These are phyloP conservation scores for Chrysogorgia sp. DNA, from an alignment of 92 coral and sea anemone species.

Conservation along the genomic window DNA sequence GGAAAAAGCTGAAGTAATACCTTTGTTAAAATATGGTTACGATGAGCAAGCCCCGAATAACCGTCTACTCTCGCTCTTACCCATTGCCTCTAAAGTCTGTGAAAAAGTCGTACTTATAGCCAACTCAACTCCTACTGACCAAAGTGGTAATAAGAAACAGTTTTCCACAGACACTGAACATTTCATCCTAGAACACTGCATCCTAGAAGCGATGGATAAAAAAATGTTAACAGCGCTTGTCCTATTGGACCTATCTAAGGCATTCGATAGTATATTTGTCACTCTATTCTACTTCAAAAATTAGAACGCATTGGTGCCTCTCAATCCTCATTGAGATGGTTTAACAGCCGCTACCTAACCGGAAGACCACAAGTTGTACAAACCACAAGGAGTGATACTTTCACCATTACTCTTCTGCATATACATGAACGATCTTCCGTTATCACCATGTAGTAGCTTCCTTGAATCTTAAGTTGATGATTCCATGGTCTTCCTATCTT, in stretches of 20 bases:
- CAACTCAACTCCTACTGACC: constrained; percentile 33
- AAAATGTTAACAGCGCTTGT: constrained; percentile 30
- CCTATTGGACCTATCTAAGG: no score
- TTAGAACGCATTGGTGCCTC: not conserved
- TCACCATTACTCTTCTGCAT: constrained; percentile 5
- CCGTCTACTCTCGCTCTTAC: constrained; percentile 50
- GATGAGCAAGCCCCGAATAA: constrained; percentile 49
- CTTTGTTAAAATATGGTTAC: constrained; percentile 52
- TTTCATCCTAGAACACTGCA: no score
- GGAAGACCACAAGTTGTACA: constrained; percentile 14
- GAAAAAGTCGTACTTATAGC: constrained; percentile 51
- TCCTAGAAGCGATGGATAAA: constrained; percentile 32
- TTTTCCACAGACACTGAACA: no score
- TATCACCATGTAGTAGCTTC: not conserved
- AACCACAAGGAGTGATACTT: constrained; percentile 14
- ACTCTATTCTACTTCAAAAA: constrained; percentile 22
- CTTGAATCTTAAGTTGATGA: constrained; percentile 20
- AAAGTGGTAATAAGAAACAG: no score
- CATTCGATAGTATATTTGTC: constrained; percentile 19
- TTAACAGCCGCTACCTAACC: not conserved
- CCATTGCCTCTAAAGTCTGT: constrained; percentile 59
- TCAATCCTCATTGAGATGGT: no score
- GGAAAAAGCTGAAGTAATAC: constrained; percentile 63
- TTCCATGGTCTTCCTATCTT: constrained; percentile 19
- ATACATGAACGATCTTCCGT: no score